These are phyloP conservation scores for Adineta ricciae DNA, from an alignment of 2,888 invertebrate species.

Conservation along the genomic window DNA sequence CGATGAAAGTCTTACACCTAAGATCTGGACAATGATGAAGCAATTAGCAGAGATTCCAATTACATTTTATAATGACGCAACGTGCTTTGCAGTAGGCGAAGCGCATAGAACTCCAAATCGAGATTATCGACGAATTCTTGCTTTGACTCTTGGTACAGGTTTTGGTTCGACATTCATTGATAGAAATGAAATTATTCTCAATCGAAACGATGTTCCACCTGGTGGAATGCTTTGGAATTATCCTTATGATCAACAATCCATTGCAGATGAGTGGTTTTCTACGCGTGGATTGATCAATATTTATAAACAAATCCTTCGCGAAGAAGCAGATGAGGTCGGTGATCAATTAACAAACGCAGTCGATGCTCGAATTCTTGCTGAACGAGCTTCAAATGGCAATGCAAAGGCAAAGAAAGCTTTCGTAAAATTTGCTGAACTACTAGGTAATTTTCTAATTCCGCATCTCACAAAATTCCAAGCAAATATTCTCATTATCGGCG, in stretches of 20 bases:
- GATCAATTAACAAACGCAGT: background rate
- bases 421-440: background rate
- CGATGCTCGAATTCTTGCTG: background rate
- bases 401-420: background rate
- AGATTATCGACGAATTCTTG: background rate
- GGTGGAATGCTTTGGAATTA: background rate
- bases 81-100: background rate
- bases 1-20: background rate
- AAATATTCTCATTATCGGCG: background rate
- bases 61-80: background rate
- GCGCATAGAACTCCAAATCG: background rate
- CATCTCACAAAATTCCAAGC: background rate
- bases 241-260: background rate
- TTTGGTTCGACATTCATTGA: slow-evolving; percentile 18
- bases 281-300: background rate
- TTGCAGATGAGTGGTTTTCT: slow-evolving; percentile 6
- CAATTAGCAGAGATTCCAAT: background rate
- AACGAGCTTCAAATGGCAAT: background rate
- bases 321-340: background rate
- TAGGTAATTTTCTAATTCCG: background rate
- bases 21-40: background rate
- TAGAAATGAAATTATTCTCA: background rate
- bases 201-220: background rate
- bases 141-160: slow-evolving; percentile 6
- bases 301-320: background rate